phyloP scores from a whole-genome alignment of 2,888 invertebrate genomes.

The Hirtodrosophila cameraria region DNA sequence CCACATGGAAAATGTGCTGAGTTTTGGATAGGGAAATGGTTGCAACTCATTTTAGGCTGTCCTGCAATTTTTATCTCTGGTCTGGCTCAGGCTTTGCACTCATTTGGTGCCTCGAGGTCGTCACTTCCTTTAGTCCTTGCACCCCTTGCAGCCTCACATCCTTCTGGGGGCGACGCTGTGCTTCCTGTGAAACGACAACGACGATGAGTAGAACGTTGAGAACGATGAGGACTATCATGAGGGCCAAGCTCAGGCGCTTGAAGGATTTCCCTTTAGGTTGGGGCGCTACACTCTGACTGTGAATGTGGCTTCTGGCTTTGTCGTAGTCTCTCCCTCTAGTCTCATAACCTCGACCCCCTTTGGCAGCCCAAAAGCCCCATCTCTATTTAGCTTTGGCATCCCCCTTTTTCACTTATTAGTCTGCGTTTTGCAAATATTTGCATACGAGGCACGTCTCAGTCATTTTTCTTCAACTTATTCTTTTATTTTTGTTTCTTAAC shows the following conservation, averaged over 20 bases:
- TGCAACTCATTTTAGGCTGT: conserved; percentile 31
- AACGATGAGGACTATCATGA: conserved; percentile 13
- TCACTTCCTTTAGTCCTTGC: background rate
- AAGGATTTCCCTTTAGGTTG: conserved; percentile 47
- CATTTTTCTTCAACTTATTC: conserved; percentile 67
- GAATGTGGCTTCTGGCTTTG: conserved; percentile 48
- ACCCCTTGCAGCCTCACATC: background rate
- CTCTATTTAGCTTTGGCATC: conserved; percentile 10
- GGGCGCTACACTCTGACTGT: conserved; percentile 15
- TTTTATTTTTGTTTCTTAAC: conserved; percentile 49
- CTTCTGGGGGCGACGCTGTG: conserved; percentile 18
- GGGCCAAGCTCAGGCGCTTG: conserved; percentile 44
- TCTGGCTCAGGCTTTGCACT: conserved; percentile 13
- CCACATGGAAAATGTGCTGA: conserved; percentile 22
- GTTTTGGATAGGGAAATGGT: conserved; percentile 15
- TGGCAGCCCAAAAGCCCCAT: background rate
- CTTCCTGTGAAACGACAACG: no score
- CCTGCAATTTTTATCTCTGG: no score
- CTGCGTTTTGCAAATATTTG: conserved; percentile 79
- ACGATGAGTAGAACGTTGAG: no score
- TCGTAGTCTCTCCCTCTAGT: conserved; percentile 20
- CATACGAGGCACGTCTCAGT: conserved; percentile 80
- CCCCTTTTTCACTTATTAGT: conserved; percentile 70
- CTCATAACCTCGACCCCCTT: conserved; percentile 20
- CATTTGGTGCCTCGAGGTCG: conserved; percentile 53